Conservation (phyloP, 2,113 vertebrate species). For the Bufo bufo region DNA sequence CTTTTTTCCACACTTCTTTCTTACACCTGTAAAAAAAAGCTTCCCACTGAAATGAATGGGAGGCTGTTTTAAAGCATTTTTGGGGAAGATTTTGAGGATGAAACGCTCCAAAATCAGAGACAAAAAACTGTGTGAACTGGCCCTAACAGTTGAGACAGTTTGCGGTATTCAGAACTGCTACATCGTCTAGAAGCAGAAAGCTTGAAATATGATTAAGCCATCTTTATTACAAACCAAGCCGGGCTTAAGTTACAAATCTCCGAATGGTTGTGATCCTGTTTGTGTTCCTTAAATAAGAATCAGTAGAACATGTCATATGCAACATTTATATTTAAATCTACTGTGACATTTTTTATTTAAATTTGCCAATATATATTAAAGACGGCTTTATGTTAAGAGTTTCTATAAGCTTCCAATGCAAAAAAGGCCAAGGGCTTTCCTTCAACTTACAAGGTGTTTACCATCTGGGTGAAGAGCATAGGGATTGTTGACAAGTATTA, state of each 20-base stretch:
- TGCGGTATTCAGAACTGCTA: not conserved
- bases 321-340: not conserved
- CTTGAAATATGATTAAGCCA: not conserved
- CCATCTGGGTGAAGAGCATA: not conserved
- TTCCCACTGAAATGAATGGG: too few species aligned
- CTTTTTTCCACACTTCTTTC: too few species aligned
- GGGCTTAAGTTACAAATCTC: not conserved
- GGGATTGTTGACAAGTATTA: conserved; percentile 17
- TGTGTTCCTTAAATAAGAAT: not conserved
- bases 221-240: not conserved
- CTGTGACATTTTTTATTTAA: not conserved
- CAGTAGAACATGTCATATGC: not conserved
- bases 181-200: not conserved
- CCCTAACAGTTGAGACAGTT: not conserved
- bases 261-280: not conserved
- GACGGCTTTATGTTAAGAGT: not conserved
- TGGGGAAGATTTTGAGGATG: too few species aligned
- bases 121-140: too few species aligned
- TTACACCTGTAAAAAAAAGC: too few species aligned
- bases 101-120: too few species aligned
- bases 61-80: too few species aligned
- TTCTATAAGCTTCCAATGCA: not conserved
- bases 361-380: not conserved
- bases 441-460: conserved; percentile 10
- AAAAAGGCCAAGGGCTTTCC: not conserved